Conservation (phyloP, 2,113 vertebrate species). For the Poicephalus meyeri region DNA sequence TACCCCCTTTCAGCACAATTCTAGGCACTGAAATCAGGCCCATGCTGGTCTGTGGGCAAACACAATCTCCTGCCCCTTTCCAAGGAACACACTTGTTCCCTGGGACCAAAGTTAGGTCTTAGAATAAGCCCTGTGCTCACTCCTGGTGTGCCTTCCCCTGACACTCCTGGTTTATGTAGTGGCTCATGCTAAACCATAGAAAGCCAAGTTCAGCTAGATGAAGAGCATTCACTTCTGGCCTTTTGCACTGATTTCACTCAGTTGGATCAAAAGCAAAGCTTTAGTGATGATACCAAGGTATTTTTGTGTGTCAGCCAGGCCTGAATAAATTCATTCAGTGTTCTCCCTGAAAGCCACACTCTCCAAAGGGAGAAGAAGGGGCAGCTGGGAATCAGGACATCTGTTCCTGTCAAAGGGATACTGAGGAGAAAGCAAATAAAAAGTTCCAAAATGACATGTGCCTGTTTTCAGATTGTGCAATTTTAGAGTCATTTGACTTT, state of each 20-base stretch:
- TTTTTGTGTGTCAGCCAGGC: not conserved
- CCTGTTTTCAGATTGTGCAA: not conserved
- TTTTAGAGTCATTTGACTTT: not conserved
- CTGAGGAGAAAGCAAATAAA: not conserved
- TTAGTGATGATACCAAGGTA: not conserved
- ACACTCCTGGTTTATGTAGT: not conserved
- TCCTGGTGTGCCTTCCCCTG: not conserved
- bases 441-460: not conserved
- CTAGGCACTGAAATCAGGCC: not conserved
- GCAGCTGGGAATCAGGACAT: not conserved
- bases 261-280: not conserved
- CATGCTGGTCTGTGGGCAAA: not conserved
- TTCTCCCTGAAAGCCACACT: not conserved
- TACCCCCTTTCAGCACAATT: not conserved
- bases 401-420: not conserved
- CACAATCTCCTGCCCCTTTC: not conserved
- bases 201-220: fast-evolving
- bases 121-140: not conserved
- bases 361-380: not conserved
- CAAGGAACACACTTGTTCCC: not conserved
- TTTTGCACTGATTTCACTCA: not conserved
- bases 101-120: not conserved
- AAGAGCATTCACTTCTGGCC: not conserved
- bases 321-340: not conserved
- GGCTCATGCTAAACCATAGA: not conserved